These are phyloP conservation scores for Macroglossus sobrinus DNA, from an alignment of 2,113 vertebrate species.

Conservation along the genomic window DNA sequence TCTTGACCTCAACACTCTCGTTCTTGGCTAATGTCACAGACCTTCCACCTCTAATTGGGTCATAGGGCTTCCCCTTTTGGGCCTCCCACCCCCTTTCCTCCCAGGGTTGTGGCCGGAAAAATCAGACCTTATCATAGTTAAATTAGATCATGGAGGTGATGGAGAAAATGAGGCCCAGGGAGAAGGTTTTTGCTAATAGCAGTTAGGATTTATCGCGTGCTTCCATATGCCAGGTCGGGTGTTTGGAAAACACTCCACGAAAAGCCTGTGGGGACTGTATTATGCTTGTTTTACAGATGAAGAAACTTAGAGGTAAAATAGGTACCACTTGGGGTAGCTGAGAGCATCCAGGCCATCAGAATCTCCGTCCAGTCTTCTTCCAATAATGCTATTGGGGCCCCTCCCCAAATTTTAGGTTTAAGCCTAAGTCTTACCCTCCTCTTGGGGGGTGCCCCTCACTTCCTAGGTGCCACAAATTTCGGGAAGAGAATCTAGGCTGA, in stretches of 20 bases:
- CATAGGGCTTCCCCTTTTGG: not conserved
- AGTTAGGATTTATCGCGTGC: not conserved
- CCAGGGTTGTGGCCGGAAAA: slow-evolving; percentile 6
- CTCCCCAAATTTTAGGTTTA: not conserved
- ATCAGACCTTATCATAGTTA: not conserved
- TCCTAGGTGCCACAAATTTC: not conserved
- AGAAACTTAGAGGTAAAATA: not conserved
- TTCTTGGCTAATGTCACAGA: not conserved
- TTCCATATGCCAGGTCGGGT: not conserved
- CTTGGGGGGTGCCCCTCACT: not conserved
- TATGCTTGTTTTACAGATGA: not conserved
- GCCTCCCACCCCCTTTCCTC: not conserved
- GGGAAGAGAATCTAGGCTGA: slow-evolving; percentile 10
- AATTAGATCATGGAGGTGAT: not conserved
- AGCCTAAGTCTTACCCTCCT: not conserved
- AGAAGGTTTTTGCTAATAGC: not conserved
- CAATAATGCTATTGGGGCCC: not conserved
- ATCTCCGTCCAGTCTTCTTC: not conserved
- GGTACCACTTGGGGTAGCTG: not conserved
- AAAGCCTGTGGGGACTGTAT: not conserved
- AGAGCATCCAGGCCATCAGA: not conserved
- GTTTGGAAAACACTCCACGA: not conserved
- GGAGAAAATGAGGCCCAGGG: not conserved
- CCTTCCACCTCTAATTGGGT: not conserved
- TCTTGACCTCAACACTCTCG: not conserved